Conservation (phyloP, 1,140 invertebrate genomes). For the Drosophila oshimai region DNA sequence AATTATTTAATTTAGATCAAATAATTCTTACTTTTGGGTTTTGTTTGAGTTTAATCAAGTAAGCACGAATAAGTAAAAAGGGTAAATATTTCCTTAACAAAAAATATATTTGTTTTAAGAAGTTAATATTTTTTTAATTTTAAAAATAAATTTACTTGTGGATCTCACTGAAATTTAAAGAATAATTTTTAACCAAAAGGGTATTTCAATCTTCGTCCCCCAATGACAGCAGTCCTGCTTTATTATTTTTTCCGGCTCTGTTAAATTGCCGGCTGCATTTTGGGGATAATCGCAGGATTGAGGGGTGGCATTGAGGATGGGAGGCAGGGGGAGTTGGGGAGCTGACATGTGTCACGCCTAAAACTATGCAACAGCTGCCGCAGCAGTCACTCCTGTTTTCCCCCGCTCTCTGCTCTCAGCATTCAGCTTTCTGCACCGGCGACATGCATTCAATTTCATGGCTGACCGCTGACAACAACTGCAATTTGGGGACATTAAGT, state of each 20-base stretch:
- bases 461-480: constrained; percentile 69
- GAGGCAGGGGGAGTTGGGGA: too few species aligned
- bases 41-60: too few species aligned
- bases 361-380: constrained; percentile 67
- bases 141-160: too few species aligned
- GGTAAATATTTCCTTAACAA: too few species aligned
- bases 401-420: background rate
- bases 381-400: background rate
- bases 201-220: background rate
- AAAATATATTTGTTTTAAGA: too few species aligned
- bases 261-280: constrained; percentile 55
- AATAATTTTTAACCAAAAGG: background rate
- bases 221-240: background rate
- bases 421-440: constrained; percentile 1
- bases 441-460: constrained; percentile 73
- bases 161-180: too few species aligned
- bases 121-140: too few species aligned
- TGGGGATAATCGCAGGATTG: constrained; percentile 28
- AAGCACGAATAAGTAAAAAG: too few species aligned
- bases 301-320: background rate
- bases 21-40: too few species aligned
- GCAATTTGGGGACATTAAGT: constrained; percentile 75
- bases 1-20: too few species aligned
- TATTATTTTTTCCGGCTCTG: constrained; percentile 10
- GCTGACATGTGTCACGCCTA: constrained; percentile 42